Base-by-base conservation (phyloP, 2,113 vertebrate species). In the Ovibos moschatus region DNA sequence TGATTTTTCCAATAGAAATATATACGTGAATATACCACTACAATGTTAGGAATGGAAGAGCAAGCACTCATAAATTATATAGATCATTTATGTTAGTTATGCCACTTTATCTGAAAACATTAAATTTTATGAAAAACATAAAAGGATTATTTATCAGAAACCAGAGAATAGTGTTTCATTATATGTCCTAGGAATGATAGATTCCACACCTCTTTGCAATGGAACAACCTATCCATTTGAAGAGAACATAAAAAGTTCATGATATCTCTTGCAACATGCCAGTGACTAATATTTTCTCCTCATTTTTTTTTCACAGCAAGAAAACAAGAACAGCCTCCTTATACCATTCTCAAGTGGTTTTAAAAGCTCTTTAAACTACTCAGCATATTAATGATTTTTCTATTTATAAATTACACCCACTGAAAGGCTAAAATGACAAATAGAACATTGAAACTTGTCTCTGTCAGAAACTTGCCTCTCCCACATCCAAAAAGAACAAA, bases 301-400 rank as follows among this genome's bases (percentile, higher is more conserved):
- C 67, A 1, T 91, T 87, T 74, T 50, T 91, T n/a, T 97, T 62
- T 97, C 93, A 78, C 93, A 98, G 97, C 97, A 98, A 97, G 82
- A 97, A 98, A 98, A 96, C 79, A 97, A 97, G 64, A 96, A 62
- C 89, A 92, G 93, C 27, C 96, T 98, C 87, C 91, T 89, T 62
- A 62, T 50, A 95, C 3, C 21, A 60, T 93, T 96, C 60, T 98
- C 91, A 96, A 98, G 98, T 95, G 97, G 60, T 67, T 98, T 98
- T 98, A 98, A 98, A 92, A 97, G n/a, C 93, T 98, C 93, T 98
- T 96, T 96, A 97, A 91, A 93, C 58, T 98, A 98, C 88, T 98
- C 95, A 97, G 96, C 33, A 62, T 98, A 98, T 97, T 98, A 98
- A 99, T 97, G 85, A 97, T 98, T 98, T 98, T 98, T 45, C 82